These are phyloP conservation scores for Spatulosminthurus flaviceps DNA, from an alignment of 2,888 invertebrate species.

Conservation along the genomic window DNA sequence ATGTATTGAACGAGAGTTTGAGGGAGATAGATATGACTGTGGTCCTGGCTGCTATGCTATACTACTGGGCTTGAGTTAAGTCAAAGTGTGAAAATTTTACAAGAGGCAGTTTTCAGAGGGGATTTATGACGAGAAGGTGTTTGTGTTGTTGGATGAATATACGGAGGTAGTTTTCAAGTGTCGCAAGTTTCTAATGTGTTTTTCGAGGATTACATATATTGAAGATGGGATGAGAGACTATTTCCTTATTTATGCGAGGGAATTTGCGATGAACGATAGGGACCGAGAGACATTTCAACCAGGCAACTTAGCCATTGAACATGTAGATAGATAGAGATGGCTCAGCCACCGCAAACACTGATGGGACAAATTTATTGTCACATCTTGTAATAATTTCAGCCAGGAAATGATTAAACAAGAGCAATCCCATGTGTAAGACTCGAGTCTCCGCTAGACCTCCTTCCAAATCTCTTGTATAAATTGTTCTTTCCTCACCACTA, in stretches of 20 bases:
- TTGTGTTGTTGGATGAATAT: slow-evolving; percentile 16
- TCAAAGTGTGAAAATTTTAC: too few relatives aligned
- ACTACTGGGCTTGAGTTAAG: too few relatives aligned
- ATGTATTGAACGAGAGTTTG: too few relatives aligned
- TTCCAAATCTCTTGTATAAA: slow-evolving; percentile 38
- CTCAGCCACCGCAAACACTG: slow-evolving; percentile 49
- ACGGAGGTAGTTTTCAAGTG: slow-evolving; percentile 15
- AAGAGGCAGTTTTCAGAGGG: slow-evolving; percentile 5
- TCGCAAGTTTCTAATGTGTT: slow-evolving; percentile 41
- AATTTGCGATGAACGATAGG: slow-evolving; percentile 48
- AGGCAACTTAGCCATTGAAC: not conserved
- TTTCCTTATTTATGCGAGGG: slow-evolving; percentile 61
- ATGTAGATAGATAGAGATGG: not conserved
- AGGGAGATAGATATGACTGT: too few relatives aligned
- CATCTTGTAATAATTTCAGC: slow-evolving; percentile 55
- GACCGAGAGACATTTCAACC: not conserved
- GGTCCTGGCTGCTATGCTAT: too few relatives aligned
- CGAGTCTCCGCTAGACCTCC: slow-evolving; percentile 30
- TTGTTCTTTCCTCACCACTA: slow-evolving; percentile 26
- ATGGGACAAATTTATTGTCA: slow-evolving; percentile 59
- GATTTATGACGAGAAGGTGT: slow-evolving; percentile 4
- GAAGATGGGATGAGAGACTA: slow-evolving; percentile 54
- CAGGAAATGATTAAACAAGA: slow-evolving; percentile 57
- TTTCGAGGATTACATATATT: slow-evolving; percentile 37
- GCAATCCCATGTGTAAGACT: slow-evolving; percentile 48